Conservation (phyloP, 2,797 vertebrate species). For the Gymnothorax reevesii region DNA sequence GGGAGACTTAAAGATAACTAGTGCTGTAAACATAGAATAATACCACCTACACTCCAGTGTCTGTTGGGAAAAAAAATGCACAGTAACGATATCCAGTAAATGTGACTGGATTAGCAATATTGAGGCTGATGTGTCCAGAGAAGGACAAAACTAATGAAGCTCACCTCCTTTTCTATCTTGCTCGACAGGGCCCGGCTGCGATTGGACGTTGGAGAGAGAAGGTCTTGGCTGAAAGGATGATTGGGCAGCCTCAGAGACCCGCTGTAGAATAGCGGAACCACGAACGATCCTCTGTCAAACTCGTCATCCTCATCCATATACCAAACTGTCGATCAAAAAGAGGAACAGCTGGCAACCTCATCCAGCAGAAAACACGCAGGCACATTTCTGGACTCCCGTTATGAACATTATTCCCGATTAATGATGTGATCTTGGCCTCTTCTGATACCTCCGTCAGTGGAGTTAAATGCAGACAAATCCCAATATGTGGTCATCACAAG, state of each 20-base stretch:
- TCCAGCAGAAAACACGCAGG: too few relatives aligned
- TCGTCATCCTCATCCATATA: constrained; percentile 63
- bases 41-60: not conserved
- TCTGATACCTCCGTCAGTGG: too few relatives aligned
- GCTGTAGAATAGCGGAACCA: constrained; percentile 51
- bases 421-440: too few relatives aligned
- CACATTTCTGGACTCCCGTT: too few relatives aligned
- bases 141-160: not conserved
- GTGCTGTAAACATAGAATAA: not conserved
- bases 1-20: not conserved
- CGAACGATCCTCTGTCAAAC: constrained; percentile 58
- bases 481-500: too few relatives aligned
- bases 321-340: constrained; percentile 49
- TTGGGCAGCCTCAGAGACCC: constrained; percentile 63
- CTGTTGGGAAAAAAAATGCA: not conserved
- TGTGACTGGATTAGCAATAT: too few relatives aligned
- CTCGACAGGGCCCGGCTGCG: constrained; percentile 40
- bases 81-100: not conserved
- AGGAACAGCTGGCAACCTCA: not conserved
- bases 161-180: constrained; percentile 56
- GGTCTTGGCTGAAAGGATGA: constrained; percentile 44
- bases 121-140: not conserved
- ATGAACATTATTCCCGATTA: too few relatives aligned
- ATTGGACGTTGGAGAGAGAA: constrained; percentile 29
- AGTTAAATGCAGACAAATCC: too few relatives aligned